Evolutionary conservation across 1,140 invertebrate species (phyloP), one percentile per base, ranked within the genome.

Genomic region (Neomicropteryx cornuta): DNA sequence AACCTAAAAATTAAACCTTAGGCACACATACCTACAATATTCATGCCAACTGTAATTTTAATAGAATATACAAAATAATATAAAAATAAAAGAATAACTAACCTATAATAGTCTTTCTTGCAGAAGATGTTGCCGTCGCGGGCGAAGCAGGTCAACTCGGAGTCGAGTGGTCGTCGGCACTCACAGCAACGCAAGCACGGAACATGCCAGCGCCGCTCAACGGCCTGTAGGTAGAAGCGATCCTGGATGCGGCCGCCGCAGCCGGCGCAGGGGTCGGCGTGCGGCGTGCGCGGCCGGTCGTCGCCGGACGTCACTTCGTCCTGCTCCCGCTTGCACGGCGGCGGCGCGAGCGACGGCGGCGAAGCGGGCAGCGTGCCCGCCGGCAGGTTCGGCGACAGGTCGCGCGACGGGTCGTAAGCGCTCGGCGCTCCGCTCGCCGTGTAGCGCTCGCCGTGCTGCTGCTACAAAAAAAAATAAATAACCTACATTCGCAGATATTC

Each of bases 31-130:
- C n/a, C n/a, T n/a, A n/a, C n/a, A n/a, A n/a, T n/a, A n/a, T n/a
- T n/a, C n/a, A n/a, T n/a, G n/a, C n/a, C n/a, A n/a, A n/a, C n/a
- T n/a, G n/a, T n/a, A n/a, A n/a, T n/a, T n/a, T n/a, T n/a, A n/a
- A n/a, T n/a, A n/a, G n/a, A n/a, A n/a, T n/a, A n/a, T n/a, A n/a
- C n/a, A n/a, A n/a, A n/a, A n/a, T n/a, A n/a, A n/a, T n/a, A n/a
- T n/a, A n/a, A n/a, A n/a, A 16, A 33, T 39, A 31, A 5, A 27
- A 35, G 19, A 28, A 10, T 4, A 8, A 72, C 83, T 82, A 60
- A 96, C 93, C 89, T 86, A 74, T 92, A 90, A 67, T 97, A 97
- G 62, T 97, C 93, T 55, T 92, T 90, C 66, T 94, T 94, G 75
- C 93, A 97, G 67, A 91, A 96, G 50, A 97, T 96, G 56, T 87